A percentile compares a stretch with the other conserved stretches of the same genome.
Evolutionary conservation across 1,140 invertebrate genomes (phyloP).

Genomic region (Ips nitidus): DNA sequence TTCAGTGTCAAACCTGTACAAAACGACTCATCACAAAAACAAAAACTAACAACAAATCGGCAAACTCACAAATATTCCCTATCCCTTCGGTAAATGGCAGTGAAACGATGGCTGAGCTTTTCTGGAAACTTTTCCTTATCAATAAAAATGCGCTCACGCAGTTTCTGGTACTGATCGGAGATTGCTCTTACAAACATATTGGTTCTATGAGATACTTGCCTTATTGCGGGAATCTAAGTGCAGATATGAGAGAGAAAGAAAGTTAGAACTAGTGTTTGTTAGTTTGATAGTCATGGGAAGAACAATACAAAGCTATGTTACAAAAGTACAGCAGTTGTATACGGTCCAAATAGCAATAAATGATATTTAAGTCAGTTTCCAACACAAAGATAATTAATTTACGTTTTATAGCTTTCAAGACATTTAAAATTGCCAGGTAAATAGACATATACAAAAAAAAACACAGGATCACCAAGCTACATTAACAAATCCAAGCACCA

Average conservation of each 20-base stretch:
- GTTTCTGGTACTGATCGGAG: conserved; percentile 59
- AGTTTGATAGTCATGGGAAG: neutral
- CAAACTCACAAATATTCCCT: conserved; percentile 81
- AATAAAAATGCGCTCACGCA: conserved; percentile 65
- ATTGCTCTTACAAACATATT: conserved; percentile 64
- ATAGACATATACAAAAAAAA: no score
- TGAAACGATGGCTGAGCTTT: conserved; percentile 67
- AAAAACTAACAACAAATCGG: conserved; percentile 6
- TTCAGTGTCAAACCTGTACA: conserved; percentile 77
- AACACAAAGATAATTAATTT: no score
- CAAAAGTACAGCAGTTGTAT: neutral
- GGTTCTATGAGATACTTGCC: conserved; percentile 60
- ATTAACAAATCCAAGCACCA: no score
- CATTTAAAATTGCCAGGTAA: no score
- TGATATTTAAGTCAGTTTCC: no score
- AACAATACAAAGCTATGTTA: conserved; percentile 6
- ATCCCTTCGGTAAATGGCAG: conserved; percentile 81
- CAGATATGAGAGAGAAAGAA: neutral
- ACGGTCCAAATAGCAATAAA: neutral
- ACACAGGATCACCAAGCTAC: no score
- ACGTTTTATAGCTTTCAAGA: no score
- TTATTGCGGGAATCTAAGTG: conserved; percentile 63
- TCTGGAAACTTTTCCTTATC: conserved; percentile 70
- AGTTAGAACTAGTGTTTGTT: neutral
- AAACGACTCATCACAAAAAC: conserved; percentile 17